Evolutionary conservation across 2,888 invertebrate species (phyloP).

Genomic region (Acanthacorydalis orientalis): DNA sequence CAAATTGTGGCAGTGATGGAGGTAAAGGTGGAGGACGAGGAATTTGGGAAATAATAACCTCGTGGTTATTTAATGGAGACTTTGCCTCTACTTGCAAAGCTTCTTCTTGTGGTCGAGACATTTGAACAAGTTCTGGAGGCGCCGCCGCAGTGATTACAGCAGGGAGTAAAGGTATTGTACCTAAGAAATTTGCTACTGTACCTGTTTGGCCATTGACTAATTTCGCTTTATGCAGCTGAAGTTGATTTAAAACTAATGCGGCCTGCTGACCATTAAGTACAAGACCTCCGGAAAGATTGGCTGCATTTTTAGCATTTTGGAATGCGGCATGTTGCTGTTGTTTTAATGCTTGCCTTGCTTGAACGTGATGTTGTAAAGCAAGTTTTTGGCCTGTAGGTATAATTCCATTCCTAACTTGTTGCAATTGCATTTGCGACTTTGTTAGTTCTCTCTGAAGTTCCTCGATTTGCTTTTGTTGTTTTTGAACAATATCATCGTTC

Average conservation of each 20-base stretch:
- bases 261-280: slow-evolving; percentile 45
- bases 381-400: slow-evolving; percentile 20
- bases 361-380: slow-evolving; percentile 19
- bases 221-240: slow-evolving; percentile 31
- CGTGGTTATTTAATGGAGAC: slow-evolving; percentile 10
- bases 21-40: slow-evolving; percentile 4
- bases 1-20: slow-evolving; percentile 35
- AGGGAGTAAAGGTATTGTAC: slow-evolving; percentile 20
- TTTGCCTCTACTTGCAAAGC: slow-evolving; percentile 16
- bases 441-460: slow-evolving; percentile 70
- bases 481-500: slow-evolving; percentile 57
- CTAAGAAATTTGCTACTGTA: slow-evolving; percentile 42
- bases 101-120: slow-evolving; percentile 12
- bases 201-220: slow-evolving; percentile 32
- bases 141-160: slow-evolving; percentile 23
- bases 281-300: slow-evolving; percentile 30
- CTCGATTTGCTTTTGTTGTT: slow-evolving; percentile 75
- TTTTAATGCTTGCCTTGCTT: slow-evolving; percentile 16
- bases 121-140: slow-evolving; percentile 16
- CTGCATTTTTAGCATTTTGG: slow-evolving; percentile 43
- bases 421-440: slow-evolving; percentile 59
- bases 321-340: slow-evolving; percentile 43
- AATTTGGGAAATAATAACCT: background rate
- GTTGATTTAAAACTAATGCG: slow-evolving; percentile 31
- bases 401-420: slow-evolving; percentile 31